Percentiles rank a stretch among this genome's conserved stretches.
phyloP scores from a whole-genome alignment of 2,888 invertebrate species.

The Temnothorax unifasciatus region DNA sequence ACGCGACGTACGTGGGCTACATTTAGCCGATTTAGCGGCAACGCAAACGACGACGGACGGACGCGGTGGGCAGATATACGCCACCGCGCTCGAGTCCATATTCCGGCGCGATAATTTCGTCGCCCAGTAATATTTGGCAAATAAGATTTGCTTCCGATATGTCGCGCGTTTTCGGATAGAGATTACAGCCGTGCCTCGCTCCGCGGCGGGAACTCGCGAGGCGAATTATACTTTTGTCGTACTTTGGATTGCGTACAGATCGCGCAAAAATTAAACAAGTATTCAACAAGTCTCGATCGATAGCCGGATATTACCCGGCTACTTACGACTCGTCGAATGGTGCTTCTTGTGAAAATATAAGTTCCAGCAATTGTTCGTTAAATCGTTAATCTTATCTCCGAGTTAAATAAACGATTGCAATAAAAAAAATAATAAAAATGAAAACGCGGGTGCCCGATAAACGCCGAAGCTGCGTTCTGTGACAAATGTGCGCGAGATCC shows the following conservation, averaged over 20 bases:
- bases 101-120: constrained; percentile 26
- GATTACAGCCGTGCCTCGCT: neutral
- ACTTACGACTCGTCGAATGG: neutral
- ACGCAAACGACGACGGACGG: neutral
- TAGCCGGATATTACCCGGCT: neutral
- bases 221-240: too few relatives aligned
- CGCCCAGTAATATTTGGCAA: constrained; percentile 18
- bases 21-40: neutral
- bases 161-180: neutral
- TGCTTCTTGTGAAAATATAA: neutral
- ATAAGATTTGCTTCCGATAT: neutral
- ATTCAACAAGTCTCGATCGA: constrained; percentile 10
- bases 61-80: neutral
- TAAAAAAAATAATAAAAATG: too few relatives aligned
- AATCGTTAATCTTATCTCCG: constrained; percentile 7
- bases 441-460: neutral
- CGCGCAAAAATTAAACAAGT: neutral
- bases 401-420: neutral
- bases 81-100: neutral
- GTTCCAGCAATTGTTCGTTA: neutral
- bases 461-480: too few relatives aligned
- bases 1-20: neutral
- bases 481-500: too few relatives aligned
- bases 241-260: too few relatives aligned
- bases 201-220: too few relatives aligned